A percentile compares a stretch with the other conserved stretches of the same genome.
Evolutionary conservation across 2,113 vertebrate genomes (phyloP).

Genomic region (Sebastes fasciatus): DNA sequence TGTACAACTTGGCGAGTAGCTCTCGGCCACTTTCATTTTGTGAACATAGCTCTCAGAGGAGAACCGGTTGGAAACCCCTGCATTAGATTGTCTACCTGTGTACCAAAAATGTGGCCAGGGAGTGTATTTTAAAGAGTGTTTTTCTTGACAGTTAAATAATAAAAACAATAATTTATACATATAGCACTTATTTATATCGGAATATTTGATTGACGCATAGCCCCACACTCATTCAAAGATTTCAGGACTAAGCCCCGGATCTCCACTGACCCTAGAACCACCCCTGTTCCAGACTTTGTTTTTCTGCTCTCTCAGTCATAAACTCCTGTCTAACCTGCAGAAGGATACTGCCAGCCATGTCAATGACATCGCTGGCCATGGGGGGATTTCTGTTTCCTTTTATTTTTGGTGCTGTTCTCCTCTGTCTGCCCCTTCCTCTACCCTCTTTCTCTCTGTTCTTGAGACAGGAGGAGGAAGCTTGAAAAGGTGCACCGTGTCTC

Average conservation of each 20-base stretch:
- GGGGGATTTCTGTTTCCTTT: constrained; percentile 23
- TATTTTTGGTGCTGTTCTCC: constrained; percentile 24
- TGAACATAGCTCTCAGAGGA: too few species aligned
- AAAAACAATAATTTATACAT: too few species aligned
- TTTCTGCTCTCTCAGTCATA: constrained; percentile 21
- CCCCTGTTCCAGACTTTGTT: constrained; percentile 10
- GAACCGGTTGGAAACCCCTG: too few species aligned
- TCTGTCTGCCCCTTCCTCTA: constrained; percentile 15
- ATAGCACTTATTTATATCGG: too few species aligned
- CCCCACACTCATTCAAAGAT: not conserved
- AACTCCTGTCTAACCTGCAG: constrained; percentile 21
- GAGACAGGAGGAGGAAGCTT: constrained; percentile 35
- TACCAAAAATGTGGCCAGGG: too few species aligned
- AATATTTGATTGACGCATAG: not conserved
- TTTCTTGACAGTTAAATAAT: too few species aligned
- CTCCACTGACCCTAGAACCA: not conserved
- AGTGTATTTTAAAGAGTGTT: too few species aligned
- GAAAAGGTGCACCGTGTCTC: constrained; percentile 55
- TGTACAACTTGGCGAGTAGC: too few species aligned
- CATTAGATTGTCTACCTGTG: too few species aligned
- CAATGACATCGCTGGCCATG: not conserved
- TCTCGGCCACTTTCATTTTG: too few species aligned
- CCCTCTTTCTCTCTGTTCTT: constrained; percentile 22
- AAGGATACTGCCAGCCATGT: constrained; percentile 27
- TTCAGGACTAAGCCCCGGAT: not conserved